phyloP scores from a whole-genome alignment of 2,113 vertebrate species.

The Chaenocephalus aceratus region DNA sequence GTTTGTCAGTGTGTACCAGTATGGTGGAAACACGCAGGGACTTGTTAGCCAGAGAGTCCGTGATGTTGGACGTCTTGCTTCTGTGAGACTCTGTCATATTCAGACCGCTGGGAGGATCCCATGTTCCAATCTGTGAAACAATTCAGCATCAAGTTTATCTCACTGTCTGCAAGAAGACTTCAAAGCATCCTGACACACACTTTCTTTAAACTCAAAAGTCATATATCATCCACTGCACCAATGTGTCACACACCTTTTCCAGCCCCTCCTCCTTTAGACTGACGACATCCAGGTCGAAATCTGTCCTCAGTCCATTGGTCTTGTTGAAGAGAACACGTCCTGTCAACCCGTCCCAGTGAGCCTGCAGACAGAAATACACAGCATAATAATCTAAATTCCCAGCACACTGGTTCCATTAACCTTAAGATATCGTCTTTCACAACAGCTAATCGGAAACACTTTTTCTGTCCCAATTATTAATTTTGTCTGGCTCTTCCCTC shows the following conservation, averaged over 20 bases:
- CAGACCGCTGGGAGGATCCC: conserved; percentile 95
- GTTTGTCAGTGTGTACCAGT: conserved; percentile 86
- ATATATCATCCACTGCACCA: neutral
- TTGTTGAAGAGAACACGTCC: conserved; percentile 98
- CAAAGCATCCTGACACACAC: neutral
- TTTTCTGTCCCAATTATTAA: conserved; percentile 65
- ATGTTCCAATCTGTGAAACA: conserved; percentile 92
- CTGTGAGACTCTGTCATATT: conserved; percentile 98
- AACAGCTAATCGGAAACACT: conserved; percentile 42
- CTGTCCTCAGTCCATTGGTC: conserved; percentile 95
- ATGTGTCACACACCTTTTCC: conserved; percentile 88
- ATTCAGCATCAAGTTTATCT: conserved; percentile 59
- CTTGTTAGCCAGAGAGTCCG: conserved; percentile 95
- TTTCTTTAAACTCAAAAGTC: conserved; percentile 3
- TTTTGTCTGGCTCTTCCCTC: conserved; percentile 55
- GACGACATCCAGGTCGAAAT: conserved; percentile 98
- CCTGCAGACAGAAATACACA: conserved; percentile 79
- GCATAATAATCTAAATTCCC: conserved; percentile 33
- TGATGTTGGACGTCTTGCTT: conserved; percentile 94
- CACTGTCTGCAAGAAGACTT: conserved; percentile 26
- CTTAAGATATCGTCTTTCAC: conserved; percentile 48
- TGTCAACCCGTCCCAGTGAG: conserved; percentile 98
- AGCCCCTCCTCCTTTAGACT: conserved; percentile 97
- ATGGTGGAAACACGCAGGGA: conserved; percentile 96
- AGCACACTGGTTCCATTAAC: conserved; percentile 49